Percentiles rank a stretch among this genome's conserved stretches.
phyloP scores from a whole-genome alignment of 2,797 vertebrate genomes.

The Jordanella pulchra region DNA sequence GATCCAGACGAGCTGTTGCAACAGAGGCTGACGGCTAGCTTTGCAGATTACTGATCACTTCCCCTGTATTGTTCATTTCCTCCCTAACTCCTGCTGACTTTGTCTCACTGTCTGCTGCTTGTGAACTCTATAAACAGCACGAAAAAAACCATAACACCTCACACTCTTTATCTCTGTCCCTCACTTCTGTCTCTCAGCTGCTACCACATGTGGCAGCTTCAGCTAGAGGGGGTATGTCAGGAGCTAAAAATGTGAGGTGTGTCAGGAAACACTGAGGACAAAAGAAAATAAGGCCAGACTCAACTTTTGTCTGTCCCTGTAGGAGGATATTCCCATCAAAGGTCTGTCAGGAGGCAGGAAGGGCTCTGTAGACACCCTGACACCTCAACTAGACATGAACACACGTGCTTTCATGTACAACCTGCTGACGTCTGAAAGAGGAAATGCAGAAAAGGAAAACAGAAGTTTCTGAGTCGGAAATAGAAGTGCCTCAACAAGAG shows the following conservation, averaged over 20 bases:
- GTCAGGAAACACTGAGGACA: constrained; percentile 26
- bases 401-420: constrained; percentile 22
- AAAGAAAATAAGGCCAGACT: constrained; percentile 31
- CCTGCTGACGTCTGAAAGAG: constrained; percentile 52
- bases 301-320: constrained; percentile 22
- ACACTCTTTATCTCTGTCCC: constrained; percentile 5
- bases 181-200: constrained; percentile 36
- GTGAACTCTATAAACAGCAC: constrained; percentile 48
- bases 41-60: constrained; percentile 62
- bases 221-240: constrained; percentile 17
- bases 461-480: constrained; percentile 50
- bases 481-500: constrained; percentile 24
- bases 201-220: constrained; percentile 48
- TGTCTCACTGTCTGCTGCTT: constrained; percentile 42
- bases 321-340: constrained; percentile 62
- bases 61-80: constrained; percentile 63
- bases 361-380: constrained; percentile 39
- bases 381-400: constrained; percentile 8
- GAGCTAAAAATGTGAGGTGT: constrained; percentile 43
- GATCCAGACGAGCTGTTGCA: constrained; percentile 55
- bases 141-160: constrained; percentile 17
- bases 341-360: constrained; percentile 67
- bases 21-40: constrained; percentile 43
- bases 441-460: constrained; percentile 49
- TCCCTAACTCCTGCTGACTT: constrained; percentile 27